phyloP scores from a whole-genome alignment of 2,113 vertebrate genomes.

The Arizona elegans region DNA sequence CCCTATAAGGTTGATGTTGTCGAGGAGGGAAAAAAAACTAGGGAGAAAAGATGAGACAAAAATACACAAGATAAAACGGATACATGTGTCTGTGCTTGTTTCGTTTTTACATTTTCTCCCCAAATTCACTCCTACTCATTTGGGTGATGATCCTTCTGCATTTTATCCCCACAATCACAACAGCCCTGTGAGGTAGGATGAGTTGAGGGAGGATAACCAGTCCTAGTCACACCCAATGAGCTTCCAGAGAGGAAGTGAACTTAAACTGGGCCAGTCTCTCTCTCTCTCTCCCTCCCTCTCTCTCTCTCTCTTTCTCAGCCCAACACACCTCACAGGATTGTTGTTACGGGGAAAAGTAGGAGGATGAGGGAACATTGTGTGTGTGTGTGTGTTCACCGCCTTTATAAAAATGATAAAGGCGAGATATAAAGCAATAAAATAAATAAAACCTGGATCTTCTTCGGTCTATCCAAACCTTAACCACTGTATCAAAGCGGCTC shows the following conservation, averaged over 20 bases:
- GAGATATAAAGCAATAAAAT: background rate
- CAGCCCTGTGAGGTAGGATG: background rate
- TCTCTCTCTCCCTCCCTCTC: background rate
- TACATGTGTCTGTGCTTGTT: background rate
- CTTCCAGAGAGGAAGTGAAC: background rate
- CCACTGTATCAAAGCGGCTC: background rate
- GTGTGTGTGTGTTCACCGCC: background rate
- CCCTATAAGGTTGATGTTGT: background rate
- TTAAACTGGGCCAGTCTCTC: background rate
- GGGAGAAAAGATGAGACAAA: background rate
- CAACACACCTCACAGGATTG: background rate
- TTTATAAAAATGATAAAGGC: background rate
- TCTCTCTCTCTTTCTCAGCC: background rate
- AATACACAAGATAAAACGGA: background rate
- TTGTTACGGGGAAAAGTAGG: background rate
- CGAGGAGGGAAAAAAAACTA: background rate
- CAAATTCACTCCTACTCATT: background rate
- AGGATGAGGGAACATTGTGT: too few species aligned
- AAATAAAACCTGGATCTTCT: background rate
- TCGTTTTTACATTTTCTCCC: background rate
- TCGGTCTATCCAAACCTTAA: background rate
- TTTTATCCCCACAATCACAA: background rate
- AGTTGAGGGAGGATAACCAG: background rate
- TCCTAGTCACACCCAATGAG: background rate
- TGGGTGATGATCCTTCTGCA: background rate